A percentile compares a stretch with the other conserved stretches of the same genome.
These are phyloP conservation scores for Drosophila sp. DNA, from an alignment of 1,140 invertebrate species.

Conservation along the genomic window DNA sequence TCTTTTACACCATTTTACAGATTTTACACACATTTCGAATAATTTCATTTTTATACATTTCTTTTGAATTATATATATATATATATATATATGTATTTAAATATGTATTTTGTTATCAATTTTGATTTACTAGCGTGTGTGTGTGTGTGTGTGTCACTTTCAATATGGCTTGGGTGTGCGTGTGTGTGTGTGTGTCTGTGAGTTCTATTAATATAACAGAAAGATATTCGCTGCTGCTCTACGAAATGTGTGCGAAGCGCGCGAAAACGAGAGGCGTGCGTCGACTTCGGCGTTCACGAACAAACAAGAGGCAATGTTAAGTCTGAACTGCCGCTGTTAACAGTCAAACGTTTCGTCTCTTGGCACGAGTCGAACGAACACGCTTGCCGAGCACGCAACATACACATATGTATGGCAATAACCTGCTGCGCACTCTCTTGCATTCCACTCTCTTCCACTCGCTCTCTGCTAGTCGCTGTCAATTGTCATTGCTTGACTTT, in stretches of 20 bases:
- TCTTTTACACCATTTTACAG: slow-evolving; percentile 6
- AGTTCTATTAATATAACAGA: slow-evolving; percentile 55
- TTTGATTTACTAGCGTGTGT: slow-evolving; percentile 14
- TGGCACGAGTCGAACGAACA: slow-evolving; percentile 6
- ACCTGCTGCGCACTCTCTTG: slow-evolving; percentile 21
- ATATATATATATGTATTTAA: slow-evolving; percentile 8
- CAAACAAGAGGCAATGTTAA: slow-evolving; percentile 51
- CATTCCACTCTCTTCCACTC: slow-evolving; percentile 14
- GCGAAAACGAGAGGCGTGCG: slow-evolving; percentile 71
- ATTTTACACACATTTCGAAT: neutral
- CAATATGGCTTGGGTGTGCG: slow-evolving; percentile 23
- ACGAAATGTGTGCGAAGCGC: slow-evolving; percentile 60
- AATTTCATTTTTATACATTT: neutral
- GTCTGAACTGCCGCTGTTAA: slow-evolving; percentile 33
- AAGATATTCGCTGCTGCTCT: slow-evolving; percentile 46
- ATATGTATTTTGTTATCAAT: slow-evolving; percentile 44
- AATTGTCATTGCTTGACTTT: slow-evolving; percentile 41
- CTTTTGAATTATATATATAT: slow-evolving; percentile 12
- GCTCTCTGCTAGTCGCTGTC: slow-evolving; percentile 35
- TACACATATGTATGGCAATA: neutral
- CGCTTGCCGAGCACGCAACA: slow-evolving; percentile 1
- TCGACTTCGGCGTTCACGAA: slow-evolving; percentile 71
- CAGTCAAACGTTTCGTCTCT: slow-evolving; percentile 16
- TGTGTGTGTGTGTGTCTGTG: slow-evolving; percentile 32
- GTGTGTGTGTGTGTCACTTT: slow-evolving; percentile 23